Conservation (phyloP, 2,797 vertebrate genomes). For the Vespertilio murinus region DNA sequence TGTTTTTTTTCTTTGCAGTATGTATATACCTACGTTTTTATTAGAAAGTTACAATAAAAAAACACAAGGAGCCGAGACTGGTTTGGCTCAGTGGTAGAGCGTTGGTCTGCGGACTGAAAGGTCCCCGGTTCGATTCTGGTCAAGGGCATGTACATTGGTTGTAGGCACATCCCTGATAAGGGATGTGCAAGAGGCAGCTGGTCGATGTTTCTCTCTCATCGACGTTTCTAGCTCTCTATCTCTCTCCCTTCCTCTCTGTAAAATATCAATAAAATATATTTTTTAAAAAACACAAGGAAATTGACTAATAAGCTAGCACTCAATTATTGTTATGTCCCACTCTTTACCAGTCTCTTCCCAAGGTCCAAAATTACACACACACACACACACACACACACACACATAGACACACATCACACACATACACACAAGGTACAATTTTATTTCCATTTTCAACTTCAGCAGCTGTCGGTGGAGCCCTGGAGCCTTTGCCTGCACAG, state of each 20-base stretch:
- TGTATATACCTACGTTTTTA: background rate
- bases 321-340: background rate
- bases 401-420: background rate
- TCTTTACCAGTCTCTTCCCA: background rate
- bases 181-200: no score
- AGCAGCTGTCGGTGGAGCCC: background rate
- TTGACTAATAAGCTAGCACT: background rate
- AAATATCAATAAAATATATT: no score
- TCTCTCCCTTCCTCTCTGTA: no score
- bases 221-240: no score
- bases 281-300: background rate
- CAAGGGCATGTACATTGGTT: no score
- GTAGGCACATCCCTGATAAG: no score
- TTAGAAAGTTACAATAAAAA: background rate
- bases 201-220: no score
- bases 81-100: no score
- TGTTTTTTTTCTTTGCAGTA: conserved; percentile 16
- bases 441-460: conserved; percentile 10
- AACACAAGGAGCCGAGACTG: no score
- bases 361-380: background rate
- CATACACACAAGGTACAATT: background rate
- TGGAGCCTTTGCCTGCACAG: background rate
- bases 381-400: background rate
- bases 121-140: no score
- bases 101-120: no score